Percentiles rank a stretch among this genome's conserved stretches.
These are phyloP conservation scores for Hololepta plana DNA, from an alignment of 2,888 invertebrate species.

Conservation along the genomic window DNA sequence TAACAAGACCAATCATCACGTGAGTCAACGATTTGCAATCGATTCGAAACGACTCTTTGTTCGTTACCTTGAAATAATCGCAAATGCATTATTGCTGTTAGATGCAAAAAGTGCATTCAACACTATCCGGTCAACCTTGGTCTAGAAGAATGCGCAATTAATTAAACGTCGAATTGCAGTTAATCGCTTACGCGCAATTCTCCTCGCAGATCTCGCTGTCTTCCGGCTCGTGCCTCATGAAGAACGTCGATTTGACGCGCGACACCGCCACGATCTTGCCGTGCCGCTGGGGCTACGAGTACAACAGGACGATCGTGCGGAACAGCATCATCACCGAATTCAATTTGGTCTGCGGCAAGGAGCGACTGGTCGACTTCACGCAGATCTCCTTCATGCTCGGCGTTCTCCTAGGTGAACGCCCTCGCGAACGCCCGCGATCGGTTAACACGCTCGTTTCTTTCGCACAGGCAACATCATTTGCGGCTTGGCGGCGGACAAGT, in stretches of 20 bases:
- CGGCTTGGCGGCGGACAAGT: slow-evolving; percentile 40
- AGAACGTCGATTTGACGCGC: slow-evolving; percentile 9
- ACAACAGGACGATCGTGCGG: slow-evolving; percentile 36
- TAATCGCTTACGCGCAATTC: no score
- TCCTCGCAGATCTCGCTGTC: no score
- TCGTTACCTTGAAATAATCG: no score
- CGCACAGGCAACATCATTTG: slow-evolving; percentile 34
- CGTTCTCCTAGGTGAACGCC: slow-evolving; percentile 30
- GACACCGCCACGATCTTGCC: slow-evolving; percentile 10
- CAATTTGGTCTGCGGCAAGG: slow-evolving; percentile 41
- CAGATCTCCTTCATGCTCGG: slow-evolving; percentile 46
- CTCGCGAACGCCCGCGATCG: no score
- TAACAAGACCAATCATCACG: slow-evolving; percentile 5
- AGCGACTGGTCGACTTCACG: slow-evolving; percentile 36
- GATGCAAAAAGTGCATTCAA: no score
- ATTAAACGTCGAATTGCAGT: no score
- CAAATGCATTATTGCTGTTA: no score
- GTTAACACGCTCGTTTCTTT: neutral
- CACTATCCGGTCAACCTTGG: no score
- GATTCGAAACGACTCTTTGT: no score
- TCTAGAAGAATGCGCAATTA: no score
- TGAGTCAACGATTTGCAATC: slow-evolving; percentile 2
- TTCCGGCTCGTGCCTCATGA: no score
- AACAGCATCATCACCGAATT: slow-evolving; percentile 48
- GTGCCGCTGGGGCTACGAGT: slow-evolving; percentile 27